phyloP scores from a whole-genome alignment of 2,113 vertebrate species.

The Nycticryphes semicollaris region DNA sequence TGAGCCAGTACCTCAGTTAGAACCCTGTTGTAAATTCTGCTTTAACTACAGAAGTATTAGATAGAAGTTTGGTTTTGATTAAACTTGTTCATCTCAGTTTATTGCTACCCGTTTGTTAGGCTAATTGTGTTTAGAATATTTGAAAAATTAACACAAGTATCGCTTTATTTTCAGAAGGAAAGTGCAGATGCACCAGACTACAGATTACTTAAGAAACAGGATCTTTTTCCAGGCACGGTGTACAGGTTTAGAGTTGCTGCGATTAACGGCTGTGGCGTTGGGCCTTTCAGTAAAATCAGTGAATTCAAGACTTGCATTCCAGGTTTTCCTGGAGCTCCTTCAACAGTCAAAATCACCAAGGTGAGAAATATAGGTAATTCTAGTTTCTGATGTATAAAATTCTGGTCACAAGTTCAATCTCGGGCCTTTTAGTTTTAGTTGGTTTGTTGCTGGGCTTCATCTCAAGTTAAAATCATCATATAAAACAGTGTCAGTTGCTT shows the following conservation, averaged over 20 bases:
- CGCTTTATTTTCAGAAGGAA: constrained; percentile 71
- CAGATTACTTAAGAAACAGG: constrained; percentile 83
- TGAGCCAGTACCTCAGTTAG: background rate
- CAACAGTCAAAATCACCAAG: constrained; percentile 95
- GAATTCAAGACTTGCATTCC: constrained; percentile 98
- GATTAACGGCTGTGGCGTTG: constrained; percentile 89
- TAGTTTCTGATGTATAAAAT: background rate
- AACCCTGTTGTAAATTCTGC: background rate
- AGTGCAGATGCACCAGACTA: constrained; percentile 81
- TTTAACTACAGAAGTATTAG: background rate
- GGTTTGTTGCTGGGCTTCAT: background rate
- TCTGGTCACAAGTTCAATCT: background rate
- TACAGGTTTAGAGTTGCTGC: constrained; percentile 95
- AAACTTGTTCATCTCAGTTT: background rate
- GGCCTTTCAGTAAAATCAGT: constrained; percentile 90
- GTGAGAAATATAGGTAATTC: constrained; percentile 64
- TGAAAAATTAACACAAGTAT: background rate
- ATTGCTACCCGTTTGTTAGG: background rate
- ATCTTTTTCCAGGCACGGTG: constrained; percentile 85
- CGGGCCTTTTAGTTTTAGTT: background rate
- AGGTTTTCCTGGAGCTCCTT: constrained; percentile 96
- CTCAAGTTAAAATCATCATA: background rate
- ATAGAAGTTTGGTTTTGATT: background rate
- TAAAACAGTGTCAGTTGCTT: background rate
- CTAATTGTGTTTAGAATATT: background rate